phyloP scores from a whole-genome alignment of 1,140 invertebrate genomes.

The Pogonomyrmex californicus region DNA sequence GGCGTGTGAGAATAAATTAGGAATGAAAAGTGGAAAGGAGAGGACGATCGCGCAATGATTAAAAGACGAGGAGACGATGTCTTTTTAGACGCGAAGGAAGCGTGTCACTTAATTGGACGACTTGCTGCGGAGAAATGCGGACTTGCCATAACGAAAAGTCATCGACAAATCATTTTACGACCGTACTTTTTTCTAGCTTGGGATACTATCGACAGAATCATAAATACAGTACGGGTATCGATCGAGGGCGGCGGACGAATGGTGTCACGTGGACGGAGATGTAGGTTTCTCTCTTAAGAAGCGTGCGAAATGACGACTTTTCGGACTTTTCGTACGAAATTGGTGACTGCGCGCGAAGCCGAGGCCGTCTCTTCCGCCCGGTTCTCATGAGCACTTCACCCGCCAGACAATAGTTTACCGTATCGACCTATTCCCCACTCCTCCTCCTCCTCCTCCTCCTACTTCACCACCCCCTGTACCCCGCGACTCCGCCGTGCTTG shows the following conservation, averaged over 20 bases:
- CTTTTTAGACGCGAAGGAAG: not conserved
- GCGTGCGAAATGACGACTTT: slow-evolving; percentile 57
- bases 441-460: slow-evolving; percentile 39
- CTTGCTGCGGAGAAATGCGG: not conserved
- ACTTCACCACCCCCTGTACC: slow-evolving; percentile 28
- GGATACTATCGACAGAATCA: not conserved
- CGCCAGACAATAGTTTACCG: slow-evolving; percentile 84
- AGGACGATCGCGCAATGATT: not conserved
- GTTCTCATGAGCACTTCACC: slow-evolving; percentile 82
- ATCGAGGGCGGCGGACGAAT: slow-evolving; percentile 49
- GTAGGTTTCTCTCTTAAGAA: slow-evolving; percentile 16
- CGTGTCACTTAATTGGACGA: not conserved
- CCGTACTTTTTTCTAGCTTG: not conserved
- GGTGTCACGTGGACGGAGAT: slow-evolving; percentile 24
- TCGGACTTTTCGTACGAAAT: slow-evolving; percentile 60
- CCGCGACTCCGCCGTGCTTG: slow-evolving; percentile 48
- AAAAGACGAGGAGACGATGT: not conserved
- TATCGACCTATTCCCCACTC: slow-evolving; percentile 80
- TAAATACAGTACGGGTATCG: slow-evolving; percentile 30
- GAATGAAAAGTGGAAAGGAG: not conserved
- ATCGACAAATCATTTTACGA: not conserved
- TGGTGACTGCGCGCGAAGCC: slow-evolving; percentile 72
- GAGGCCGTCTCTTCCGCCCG: slow-evolving; percentile 76
- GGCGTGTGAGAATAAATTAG: not conserved
- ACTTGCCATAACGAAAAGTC: not conserved